These are phyloP conservation scores for Pemphigus obesinymphae DNA, from an alignment of 1,140 invertebrate genomes.

Conservation along the genomic window DNA sequence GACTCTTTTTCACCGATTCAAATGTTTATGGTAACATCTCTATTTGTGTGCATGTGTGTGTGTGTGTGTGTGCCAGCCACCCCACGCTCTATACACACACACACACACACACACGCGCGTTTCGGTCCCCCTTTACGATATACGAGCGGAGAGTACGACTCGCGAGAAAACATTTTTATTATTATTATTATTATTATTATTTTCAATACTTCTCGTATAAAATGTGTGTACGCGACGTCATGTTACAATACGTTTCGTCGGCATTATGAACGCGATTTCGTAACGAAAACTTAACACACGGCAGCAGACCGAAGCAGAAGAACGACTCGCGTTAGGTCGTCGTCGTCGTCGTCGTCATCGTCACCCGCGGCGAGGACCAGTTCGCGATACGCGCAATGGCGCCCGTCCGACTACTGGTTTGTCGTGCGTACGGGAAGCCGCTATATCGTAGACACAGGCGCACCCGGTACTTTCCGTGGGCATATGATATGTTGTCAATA, in stretches of 20 bases:
- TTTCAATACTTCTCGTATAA: neutral
- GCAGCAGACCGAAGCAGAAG: too few relatives aligned
- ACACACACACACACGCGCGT: neutral
- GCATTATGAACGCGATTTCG: neutral
- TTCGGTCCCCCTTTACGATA: neutral
- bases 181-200: neutral
- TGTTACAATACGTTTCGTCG: neutral
- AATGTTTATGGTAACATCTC: slow-evolving; percentile 40
- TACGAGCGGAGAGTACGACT: neutral
- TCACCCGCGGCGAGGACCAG: neutral
- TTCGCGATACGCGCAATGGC: neutral
- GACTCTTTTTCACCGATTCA: slow-evolving; percentile 40
- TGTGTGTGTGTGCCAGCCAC: neutral
- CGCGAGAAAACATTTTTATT: neutral
- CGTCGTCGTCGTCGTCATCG: neutral
- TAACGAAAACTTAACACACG: neutral
- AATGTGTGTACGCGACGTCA: neutral
- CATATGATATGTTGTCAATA: neutral
- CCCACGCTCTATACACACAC: neutral
- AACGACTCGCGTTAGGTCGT: neutral
- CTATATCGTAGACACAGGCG: neutral
- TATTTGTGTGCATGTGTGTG: neutral
- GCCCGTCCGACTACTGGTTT: too few relatives aligned
- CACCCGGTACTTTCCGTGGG: neutral
- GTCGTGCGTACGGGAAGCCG: too few relatives aligned